phyloP scores from a whole-genome alignment of 2,888 invertebrate genomes.

The Cryptus viduatorius region DNA sequence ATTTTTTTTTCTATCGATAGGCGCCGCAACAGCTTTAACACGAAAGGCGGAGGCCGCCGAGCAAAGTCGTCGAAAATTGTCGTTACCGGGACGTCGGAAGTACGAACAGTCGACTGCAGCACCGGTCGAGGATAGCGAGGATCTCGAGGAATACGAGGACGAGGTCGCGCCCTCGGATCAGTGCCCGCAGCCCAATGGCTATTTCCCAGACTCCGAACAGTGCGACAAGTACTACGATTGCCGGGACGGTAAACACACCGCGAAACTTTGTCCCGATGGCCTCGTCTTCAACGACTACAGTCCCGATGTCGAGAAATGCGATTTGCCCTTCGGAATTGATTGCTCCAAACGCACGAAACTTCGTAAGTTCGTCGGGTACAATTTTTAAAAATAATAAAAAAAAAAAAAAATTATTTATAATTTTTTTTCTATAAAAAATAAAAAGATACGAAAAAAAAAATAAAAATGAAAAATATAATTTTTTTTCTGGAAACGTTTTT shows the following conservation, averaged over 20 bases:
- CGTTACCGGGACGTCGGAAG: constrained; percentile 72
- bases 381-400: neutral
- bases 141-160: constrained; percentile 82
- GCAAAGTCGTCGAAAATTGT: constrained; percentile 78
- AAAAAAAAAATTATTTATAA: neutral
- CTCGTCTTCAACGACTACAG: constrained; percentile 96
- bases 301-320: constrained; percentile 93
- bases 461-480: too few relatives aligned
- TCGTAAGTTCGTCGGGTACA: constrained; percentile 88
- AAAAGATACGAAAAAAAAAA: neutral
- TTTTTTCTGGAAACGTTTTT: too few relatives aligned
- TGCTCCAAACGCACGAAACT: constrained; percentile 91
- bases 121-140: constrained; percentile 64
- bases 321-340: constrained; percentile 94
- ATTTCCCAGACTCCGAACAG: constrained; percentile 93
- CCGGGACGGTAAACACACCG: constrained; percentile 90
- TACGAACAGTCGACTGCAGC: constrained; percentile 72
- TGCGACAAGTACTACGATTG: constrained; percentile 96
- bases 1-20: constrained; percentile 68
- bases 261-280: constrained; percentile 94
- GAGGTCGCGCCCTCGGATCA: constrained; percentile 88
- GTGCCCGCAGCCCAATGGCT: constrained; percentile 94
- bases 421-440: neutral
- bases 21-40: constrained; percentile 76
- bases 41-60: constrained; percentile 83